phyloP scores from a whole-genome alignment of 2,888 invertebrate species.

The Nomada ferruginata region DNA sequence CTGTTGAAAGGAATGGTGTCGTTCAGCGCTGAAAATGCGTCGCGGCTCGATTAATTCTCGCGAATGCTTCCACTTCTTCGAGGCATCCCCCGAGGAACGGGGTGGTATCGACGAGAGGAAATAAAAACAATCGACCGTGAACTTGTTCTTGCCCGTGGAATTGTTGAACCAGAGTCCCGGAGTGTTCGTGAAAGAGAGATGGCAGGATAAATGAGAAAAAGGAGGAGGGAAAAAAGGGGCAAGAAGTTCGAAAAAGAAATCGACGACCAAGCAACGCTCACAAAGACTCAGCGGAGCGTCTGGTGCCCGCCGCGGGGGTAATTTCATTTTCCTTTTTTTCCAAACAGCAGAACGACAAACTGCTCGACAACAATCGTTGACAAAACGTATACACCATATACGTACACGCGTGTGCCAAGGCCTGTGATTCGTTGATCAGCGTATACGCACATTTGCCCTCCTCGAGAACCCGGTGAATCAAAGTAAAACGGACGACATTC shows the following conservation, averaged over 20 bases:
- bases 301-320: conserved; percentile 48
- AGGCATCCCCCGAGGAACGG: conserved; percentile 25
- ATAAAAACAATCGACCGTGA: conserved; percentile 60
- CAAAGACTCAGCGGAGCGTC: conserved; percentile 64
- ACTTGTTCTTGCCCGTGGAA: conserved; percentile 52
- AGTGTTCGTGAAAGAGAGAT: background rate
- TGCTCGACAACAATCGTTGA: conserved; percentile 64
- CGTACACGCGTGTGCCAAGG: conserved; percentile 40
- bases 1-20: conserved; percentile 32
- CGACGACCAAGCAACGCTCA: conserved; percentile 53
- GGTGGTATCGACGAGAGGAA: conserved; percentile 23
- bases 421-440: conserved; percentile 22
- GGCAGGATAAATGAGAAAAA: background rate
- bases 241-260: conserved; percentile 13
- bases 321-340: conserved; percentile 66
- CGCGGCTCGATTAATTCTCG: conserved; percentile 58
- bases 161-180: conserved; percentile 36
- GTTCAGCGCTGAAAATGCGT: conserved; percentile 40
- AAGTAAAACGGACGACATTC: conserved; percentile 67
- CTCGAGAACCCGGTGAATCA: conserved; percentile 53
- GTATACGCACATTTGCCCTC: conserved; percentile 17
- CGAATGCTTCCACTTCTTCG: conserved; percentile 26
- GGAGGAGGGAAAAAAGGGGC: background rate
- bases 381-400: conserved; percentile 62
- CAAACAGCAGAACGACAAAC: conserved; percentile 32